phyloP scores from a whole-genome alignment of 2,888 invertebrate genomes.

The Pseudoips prasinana region DNA sequence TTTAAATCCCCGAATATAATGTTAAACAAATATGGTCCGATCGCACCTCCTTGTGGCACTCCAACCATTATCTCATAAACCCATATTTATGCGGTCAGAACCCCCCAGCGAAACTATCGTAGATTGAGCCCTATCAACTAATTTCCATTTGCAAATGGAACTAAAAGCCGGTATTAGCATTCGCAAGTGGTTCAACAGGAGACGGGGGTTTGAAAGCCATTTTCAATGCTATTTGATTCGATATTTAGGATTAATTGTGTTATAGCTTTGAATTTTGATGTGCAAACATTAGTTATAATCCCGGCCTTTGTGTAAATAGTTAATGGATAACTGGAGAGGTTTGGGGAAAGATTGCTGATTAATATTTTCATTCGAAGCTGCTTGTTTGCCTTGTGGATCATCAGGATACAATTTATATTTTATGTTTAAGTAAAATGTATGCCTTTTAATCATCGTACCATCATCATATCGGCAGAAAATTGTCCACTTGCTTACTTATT shows the following conservation, averaged over 20 bases:
- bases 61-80: slow-evolving; percentile 21
- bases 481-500: too few species aligned
- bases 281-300: slow-evolving; percentile 9
- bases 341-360: too few species aligned
- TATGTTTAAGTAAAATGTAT: too few species aligned
- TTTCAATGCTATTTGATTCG: slow-evolving; percentile 58
- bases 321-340: background rate
- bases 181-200: slow-evolving; percentile 52
- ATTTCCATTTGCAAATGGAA: slow-evolving; percentile 69
- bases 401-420: too few species aligned
- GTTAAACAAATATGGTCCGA: too few species aligned
- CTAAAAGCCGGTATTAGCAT: slow-evolving; percentile 69
- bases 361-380: too few species aligned
- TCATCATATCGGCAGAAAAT: too few species aligned
- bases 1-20: too few species aligned
- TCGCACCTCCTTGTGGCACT: slow-evolving; percentile 24
- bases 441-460: too few species aligned
- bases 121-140: slow-evolving; percentile 47
- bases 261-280: slow-evolving; percentile 37
- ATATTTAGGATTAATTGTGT: slow-evolving; percentile 44
- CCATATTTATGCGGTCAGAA: slow-evolving; percentile 18
- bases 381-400: too few species aligned
- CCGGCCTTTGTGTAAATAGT: background rate
- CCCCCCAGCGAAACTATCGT: slow-evolving; percentile 44
- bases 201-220: slow-evolving; percentile 56